These are phyloP conservation scores for Drepana arcuata DNA, from an alignment of 1,140 invertebrate species.

Conservation along the genomic window DNA sequence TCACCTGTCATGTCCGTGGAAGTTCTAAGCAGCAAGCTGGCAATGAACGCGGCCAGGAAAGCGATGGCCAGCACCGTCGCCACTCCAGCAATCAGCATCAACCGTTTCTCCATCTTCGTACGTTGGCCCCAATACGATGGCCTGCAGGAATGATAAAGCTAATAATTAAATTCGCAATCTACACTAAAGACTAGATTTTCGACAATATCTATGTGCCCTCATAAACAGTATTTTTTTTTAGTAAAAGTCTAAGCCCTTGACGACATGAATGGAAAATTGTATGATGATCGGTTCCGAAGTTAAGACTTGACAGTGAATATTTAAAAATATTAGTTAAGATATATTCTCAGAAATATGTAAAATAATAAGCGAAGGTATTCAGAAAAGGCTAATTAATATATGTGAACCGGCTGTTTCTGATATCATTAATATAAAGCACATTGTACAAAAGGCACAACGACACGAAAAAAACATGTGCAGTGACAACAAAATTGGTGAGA, in stretches of 20 bases:
- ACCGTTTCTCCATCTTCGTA: constrained; percentile 82
- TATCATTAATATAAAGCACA: no score
- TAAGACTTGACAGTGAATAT: not conserved
- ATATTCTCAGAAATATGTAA: no score
- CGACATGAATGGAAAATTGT: not conserved
- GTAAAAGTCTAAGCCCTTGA: not conserved
- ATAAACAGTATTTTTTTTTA: not conserved
- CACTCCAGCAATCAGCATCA: constrained; percentile 78
- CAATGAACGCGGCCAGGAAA: constrained; percentile 77
- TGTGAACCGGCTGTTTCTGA: no score
- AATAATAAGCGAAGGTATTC: no score
- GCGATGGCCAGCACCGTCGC: constrained; percentile 76
- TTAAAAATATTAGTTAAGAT: no score
- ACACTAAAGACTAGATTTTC: not conserved
- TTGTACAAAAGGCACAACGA: no score
- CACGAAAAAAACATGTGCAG: no score
- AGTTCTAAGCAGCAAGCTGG: constrained; percentile 25
- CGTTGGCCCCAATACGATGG: constrained; percentile 90
- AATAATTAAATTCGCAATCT: not conserved
- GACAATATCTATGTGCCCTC: not conserved
- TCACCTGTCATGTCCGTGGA: constrained; percentile 32
- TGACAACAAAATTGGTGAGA: no score
- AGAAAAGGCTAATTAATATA: no score
- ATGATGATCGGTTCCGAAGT: no score
- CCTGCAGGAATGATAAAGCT: constrained; percentile 69